These are phyloP conservation scores for Mastomys coucha DNA, from an alignment of 2,113 vertebrate genomes.

Conservation along the genomic window DNA sequence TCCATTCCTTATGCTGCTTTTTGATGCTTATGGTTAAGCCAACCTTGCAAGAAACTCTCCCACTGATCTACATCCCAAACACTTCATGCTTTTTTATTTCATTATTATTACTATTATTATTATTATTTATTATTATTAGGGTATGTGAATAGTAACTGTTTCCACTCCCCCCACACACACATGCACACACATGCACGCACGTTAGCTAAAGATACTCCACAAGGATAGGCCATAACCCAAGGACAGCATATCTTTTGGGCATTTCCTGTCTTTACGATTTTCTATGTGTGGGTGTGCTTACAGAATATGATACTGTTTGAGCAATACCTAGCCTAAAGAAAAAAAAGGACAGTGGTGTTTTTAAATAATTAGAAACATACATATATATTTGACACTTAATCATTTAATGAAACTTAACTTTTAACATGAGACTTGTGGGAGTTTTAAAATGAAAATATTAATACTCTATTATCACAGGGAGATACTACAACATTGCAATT, in stretches of 20 bases:
- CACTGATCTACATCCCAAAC: background rate
- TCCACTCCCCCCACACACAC: too few species aligned
- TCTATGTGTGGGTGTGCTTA: background rate
- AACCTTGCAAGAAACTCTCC: background rate
- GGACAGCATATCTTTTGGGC: background rate
- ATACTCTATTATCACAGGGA: background rate
- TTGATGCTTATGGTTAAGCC: background rate
- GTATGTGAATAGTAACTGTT: background rate
- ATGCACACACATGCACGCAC: background rate
- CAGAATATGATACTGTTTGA: background rate
- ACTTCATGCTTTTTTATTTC: background rate
- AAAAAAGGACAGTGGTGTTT: too few species aligned
- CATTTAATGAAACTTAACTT: conserved; percentile 63
- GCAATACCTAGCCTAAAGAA: background rate
- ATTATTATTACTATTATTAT: too few species aligned
- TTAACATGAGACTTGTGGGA: background rate
- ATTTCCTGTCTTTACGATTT: background rate
- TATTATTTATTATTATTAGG: too few species aligned
- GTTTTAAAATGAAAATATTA: background rate
- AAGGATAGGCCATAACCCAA: background rate
- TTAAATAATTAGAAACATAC: background rate
- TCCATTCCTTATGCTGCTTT: background rate
- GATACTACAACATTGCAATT: background rate
- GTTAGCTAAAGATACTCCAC: background rate
- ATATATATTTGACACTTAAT: conserved; percentile 47